Evolutionary conservation across 2,113 vertebrate species (phyloP).

Genomic region (Pterocles orientalis): DNA sequence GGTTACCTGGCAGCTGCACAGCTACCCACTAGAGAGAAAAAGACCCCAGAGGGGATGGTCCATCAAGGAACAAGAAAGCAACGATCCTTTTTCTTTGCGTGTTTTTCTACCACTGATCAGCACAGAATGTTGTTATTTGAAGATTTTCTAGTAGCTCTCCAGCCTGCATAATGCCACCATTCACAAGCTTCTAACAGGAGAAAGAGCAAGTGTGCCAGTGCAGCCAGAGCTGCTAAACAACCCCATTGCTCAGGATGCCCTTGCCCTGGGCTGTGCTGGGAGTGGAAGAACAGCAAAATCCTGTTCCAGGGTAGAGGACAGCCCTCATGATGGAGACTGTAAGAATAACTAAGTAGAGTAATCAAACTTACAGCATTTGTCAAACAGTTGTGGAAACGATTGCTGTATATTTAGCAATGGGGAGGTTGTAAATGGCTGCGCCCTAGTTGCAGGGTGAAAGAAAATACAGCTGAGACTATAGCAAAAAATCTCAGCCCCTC

Average conservation of each 20-base stretch:
- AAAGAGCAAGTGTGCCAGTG: not conserved
- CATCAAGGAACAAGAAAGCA: not conserved
- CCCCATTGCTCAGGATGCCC: not conserved
- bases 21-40: not conserved
- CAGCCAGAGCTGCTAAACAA: not conserved
- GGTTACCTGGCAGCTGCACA: not conserved
- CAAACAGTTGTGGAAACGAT: not conserved
- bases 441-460: not conserved
- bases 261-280: not conserved
- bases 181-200: not conserved
- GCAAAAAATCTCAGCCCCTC: not conserved
- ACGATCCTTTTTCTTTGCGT: rapidly evolving
- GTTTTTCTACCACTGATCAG: not conserved
- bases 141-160: not conserved
- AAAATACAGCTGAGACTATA: not conserved
- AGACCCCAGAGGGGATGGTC: not conserved
- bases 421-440: not conserved
- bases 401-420: not conserved
- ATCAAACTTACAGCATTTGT: not conserved
- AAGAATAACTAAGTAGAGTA: not conserved
- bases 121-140: not conserved
- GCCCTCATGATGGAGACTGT: not conserved
- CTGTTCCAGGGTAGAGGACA: not conserved
- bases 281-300: not conserved
- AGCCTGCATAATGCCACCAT: not conserved